Conservation (phyloP, 1,140 invertebrate genomes). For the Drosophila kurseongensis region DNA sequence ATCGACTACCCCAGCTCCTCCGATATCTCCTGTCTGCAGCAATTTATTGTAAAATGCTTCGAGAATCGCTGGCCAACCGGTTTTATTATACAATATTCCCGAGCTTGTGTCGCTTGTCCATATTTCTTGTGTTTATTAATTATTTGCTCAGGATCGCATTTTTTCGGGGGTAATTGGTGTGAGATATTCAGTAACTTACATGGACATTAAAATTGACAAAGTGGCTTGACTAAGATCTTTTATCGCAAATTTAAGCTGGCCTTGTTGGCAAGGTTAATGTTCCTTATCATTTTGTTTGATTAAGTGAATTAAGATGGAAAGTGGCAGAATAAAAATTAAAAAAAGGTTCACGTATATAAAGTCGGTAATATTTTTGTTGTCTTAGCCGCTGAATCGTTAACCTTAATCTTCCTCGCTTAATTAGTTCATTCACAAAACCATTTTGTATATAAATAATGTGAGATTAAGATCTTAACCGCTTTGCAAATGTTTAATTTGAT, state of each 20-base stretch:
- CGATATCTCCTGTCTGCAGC: conserved; percentile 26
- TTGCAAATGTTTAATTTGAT: neutral
- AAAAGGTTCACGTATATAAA: neutral
- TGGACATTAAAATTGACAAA: conserved; percentile 54
- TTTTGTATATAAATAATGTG: neutral
- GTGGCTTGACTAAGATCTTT: conserved; percentile 32
- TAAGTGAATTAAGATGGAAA: neutral
- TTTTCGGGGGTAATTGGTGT: conserved; percentile 3
- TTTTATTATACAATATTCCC: conserved; percentile 50
- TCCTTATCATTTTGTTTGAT: conserved; percentile 14
- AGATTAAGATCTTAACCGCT: neutral
- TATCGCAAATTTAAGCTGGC: conserved; percentile 18
- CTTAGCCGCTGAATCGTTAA: no score
- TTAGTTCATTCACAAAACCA: neutral
- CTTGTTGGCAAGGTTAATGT: conserved; percentile 17
- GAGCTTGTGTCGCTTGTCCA: conserved; percentile 29
- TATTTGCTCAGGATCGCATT: conserved; percentile 32
- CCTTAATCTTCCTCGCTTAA: no score
- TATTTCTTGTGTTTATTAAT: conserved; percentile 26
- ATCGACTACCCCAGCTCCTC: conserved; percentile 24
- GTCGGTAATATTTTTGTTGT: neutral
- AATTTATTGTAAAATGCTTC: conserved; percentile 33
- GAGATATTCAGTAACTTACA: conserved; percentile 32
- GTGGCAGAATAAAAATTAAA: neutral
- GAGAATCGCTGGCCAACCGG: conserved; percentile 41